These are phyloP conservation scores for Quadroppia sp. DNA, from an alignment of 2,888 invertebrate genomes.

Conservation along the genomic window DNA sequence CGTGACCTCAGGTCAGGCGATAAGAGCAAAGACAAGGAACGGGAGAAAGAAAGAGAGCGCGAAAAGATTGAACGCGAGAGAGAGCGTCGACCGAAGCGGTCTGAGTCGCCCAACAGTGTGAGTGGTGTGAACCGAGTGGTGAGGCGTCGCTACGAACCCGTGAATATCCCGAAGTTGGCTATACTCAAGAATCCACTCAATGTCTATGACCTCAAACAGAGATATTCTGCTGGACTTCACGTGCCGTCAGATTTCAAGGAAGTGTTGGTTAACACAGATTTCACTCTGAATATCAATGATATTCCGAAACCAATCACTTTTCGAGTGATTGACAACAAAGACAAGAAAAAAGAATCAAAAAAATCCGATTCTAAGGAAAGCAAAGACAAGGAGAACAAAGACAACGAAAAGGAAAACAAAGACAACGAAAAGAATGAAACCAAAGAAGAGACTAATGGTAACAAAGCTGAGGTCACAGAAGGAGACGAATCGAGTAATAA, in stretches of 20 bases:
- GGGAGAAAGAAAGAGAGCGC: constrained; percentile 31
- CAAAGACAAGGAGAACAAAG: not conserved
- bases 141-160: constrained; percentile 39
- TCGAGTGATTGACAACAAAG: constrained; percentile 7
- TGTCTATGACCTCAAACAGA: constrained; percentile 35
- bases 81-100: constrained; percentile 36
- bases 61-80: not conserved
- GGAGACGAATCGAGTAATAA: not conserved
- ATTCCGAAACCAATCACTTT: constrained; percentile 33
- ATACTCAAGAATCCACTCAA: constrained; percentile 34
- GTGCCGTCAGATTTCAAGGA: constrained; percentile 43
- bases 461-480: not conserved
- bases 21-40: constrained; percentile 26
- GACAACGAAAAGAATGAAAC: not conserved
- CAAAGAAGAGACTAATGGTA: not conserved
- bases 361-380: constrained; percentile 20
- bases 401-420: too few relatives aligned
- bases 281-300: constrained; percentile 22
- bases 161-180: constrained; percentile 37
- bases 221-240: constrained; percentile 36
- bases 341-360: not conserved
- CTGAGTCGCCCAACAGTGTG: constrained; percentile 32
- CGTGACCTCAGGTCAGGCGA: constrained; percentile 30
- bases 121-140: too few relatives aligned
- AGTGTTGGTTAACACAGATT: constrained; percentile 36